Conservation (phyloP, 1,140 invertebrate species). For the Zaprionus davidi region DNA sequence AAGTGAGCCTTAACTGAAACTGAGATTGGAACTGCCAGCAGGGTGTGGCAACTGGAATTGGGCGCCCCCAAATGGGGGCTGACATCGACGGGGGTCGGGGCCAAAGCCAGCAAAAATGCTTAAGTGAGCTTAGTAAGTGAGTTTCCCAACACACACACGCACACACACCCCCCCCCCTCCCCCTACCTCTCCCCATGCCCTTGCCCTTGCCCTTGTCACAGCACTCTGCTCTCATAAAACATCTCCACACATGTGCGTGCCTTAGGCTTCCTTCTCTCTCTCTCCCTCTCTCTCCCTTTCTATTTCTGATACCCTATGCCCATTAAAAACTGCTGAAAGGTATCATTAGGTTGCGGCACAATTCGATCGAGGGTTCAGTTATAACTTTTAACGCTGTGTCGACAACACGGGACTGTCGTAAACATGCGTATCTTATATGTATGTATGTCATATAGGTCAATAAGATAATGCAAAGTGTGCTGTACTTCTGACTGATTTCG, state of each 20-base stretch:
- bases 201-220: neutral
- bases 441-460: no score
- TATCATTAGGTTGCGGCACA: neutral
- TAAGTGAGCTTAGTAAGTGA: conserved; percentile 72
- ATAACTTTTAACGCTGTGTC: neutral
- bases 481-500: no score
- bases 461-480: no score
- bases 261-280: conserved; percentile 34
- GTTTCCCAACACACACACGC: conserved; percentile 45
- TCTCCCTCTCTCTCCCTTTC: neutral
- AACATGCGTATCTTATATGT: neutral
- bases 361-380: neutral
- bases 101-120: conserved; percentile 60
- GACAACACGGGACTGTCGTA: neutral
- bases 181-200: neutral
- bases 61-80: conserved; percentile 44
- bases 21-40: conserved; percentile 8
- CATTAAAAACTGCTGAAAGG: conserved; percentile 12
- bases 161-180: conserved; percentile 14
- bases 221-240: conserved; percentile 52
- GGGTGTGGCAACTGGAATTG: conserved; percentile 18
- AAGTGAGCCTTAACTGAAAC: conserved; percentile 5
- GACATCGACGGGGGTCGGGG: conserved; percentile 34
- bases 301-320: conserved; percentile 3
- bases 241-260: conserved; percentile 76